Base-by-base conservation (phyloP, 1,140 invertebrate genomes). In the Gryon sp. region DNA sequence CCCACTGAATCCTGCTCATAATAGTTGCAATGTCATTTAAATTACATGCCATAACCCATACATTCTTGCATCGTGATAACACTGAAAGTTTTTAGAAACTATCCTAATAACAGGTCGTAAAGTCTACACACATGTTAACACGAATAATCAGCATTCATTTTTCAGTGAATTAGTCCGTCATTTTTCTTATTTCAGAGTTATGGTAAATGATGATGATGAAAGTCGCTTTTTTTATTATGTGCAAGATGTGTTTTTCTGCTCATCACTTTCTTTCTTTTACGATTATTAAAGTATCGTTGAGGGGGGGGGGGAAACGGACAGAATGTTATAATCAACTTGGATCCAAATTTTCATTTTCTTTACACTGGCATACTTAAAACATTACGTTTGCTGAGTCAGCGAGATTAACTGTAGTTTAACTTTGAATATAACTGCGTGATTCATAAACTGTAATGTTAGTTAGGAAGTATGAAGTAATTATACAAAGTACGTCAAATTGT, bases 21-120 rank as follows among this genome's bases (percentile, higher is more conserved):
- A 62, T 55, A 62, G 32, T 62, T 68, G 62, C 72, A 75, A 62
- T 68, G 72, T 68, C 72, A 75, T 48, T 68, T 75, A 60, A 75
- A 75, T 28, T 75, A 40, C 50, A 45, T 30, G 43, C 22, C 40
- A 14, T 50, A 69, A 62, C 26, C 24, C 38, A 65, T 38, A 57
- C 70, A 65, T 73, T 63, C 59, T 45, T 41, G 34, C 14, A 11
- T 8, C 14, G 28, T 19, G 59, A 63, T 50, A 73, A 63, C 59
- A 36, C 16, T 40, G 38, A 38, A 52, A 70, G 55, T 70, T 60
- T n/a, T 69, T 38, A 8, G 16, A 40, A 48, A 41, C 53, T 43
- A 26, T 28, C 53, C 26, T 43, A 52, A 48, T 40, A 38, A 55
- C 55, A 38, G 53, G 45, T 68, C 24, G 32, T 48, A 57, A 46